Evolutionary conservation across 2,888 invertebrate species (phyloP), one percentile per base, ranked within the genome.

Genomic region (Syrista parreyssii): DNA sequence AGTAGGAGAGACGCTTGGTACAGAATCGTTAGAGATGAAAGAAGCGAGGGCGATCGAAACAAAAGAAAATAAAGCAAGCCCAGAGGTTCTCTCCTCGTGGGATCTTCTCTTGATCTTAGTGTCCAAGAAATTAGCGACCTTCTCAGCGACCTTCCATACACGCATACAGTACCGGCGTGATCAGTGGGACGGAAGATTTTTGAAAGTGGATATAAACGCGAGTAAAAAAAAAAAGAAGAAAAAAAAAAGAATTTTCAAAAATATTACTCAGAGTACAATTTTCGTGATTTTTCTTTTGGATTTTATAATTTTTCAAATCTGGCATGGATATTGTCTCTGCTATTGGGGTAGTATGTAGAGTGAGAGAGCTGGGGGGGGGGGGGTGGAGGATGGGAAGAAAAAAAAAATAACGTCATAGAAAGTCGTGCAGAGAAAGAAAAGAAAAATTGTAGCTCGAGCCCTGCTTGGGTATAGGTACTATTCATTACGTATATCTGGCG

Each of bases 1-100:
- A 75, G 72, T 34, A 69, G 68, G 40, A 35, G 68, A n/a, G 31
- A 4, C 31, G 73, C 76, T 33, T 36, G 68, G 12, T 69, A 40
- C 75, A 77, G 79, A 81, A 82, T 83, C 78, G 81, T 82, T 78
- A 78, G 81, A 79, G 82, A 77, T 81, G 82, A 79, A 79, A 80
- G 78, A 82, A 77, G 78, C 78, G 76, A 78, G 75, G 76, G 76
- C 78, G 80, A 80, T 81, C 79, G 75, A 82, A 83, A 82, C 82
- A 82, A 82, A 82, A 79, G 78, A 82, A 82, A 78, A 81, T 71
- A 55, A 55, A 55, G 55, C 55, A 55, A 55, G 9, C 55, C 23
- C 55, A 55, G 55, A 55, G 55, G 55, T 55, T 55, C 55, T 55
- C 55, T 55, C 55, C 55, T 55, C 55, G 55, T 55, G 55, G 55